Percentiles rank a stretch among this genome's conserved stretches.
Evolutionary conservation across 2,888 invertebrate species (phyloP).

Genomic region (Drosophila mimica): DNA sequence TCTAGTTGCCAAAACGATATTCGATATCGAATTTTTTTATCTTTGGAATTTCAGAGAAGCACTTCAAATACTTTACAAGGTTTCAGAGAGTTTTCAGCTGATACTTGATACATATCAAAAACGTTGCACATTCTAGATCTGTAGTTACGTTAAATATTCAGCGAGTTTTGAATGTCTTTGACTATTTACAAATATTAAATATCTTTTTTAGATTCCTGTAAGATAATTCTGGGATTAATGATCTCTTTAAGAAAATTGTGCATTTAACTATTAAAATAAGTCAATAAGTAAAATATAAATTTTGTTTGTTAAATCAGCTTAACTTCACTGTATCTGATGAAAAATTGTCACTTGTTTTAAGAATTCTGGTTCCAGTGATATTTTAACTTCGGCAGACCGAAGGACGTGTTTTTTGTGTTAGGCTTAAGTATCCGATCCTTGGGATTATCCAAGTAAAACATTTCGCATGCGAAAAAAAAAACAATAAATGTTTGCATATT

Average conservation of each 20-base stretch:
- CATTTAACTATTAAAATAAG: background rate
- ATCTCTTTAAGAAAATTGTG: too few species aligned
- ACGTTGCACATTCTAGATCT: background rate
- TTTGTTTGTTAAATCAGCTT: background rate
- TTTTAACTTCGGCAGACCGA: slow-evolving; percentile 14
- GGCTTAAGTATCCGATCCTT: slow-evolving; percentile 7
- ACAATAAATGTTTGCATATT: background rate
- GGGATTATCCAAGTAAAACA: background rate
- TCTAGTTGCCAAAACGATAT: slow-evolving; percentile 6
- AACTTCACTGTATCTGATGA: background rate
- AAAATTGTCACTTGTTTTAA: background rate
- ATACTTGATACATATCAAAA: background rate
- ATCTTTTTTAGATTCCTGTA: background rate
- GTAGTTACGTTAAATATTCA: background rate
- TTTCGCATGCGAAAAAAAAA: background rate
- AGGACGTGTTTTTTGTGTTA: slow-evolving; percentile 30
- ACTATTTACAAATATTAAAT: background rate
- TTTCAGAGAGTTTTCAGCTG: background rate
- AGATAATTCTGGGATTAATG: too few species aligned
- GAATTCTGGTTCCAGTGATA: background rate
- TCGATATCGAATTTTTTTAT: background rate
- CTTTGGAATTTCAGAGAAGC: background rate
- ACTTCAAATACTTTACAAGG: background rate
- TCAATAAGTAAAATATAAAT: background rate
- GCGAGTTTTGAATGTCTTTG: background rate